These are phyloP conservation scores for Pseudorhiza aurosa DNA, from an alignment of 30 jellyfish, hydroid and myxozoan genomes.

Conservation along the genomic window DNA sequence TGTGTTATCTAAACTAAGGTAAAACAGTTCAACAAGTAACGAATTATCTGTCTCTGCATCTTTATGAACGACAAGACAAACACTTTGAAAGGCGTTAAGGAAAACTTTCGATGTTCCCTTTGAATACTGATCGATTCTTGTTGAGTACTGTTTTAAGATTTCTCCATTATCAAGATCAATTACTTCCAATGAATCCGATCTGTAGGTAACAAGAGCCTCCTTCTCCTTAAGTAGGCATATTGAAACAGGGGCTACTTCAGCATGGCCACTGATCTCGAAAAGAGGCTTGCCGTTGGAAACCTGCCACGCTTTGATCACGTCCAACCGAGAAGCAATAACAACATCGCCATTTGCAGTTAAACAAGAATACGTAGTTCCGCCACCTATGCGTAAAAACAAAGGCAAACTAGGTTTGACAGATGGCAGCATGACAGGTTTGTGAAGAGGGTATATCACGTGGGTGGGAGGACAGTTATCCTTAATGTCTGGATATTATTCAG, in stretches of 20 bases:
- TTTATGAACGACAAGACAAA: constrained; percentile 42
- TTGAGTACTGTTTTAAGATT: constrained; percentile 20
- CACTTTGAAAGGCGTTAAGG: constrained; percentile 29
- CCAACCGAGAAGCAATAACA: constrained; percentile 25
- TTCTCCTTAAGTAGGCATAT: constrained; percentile 6
- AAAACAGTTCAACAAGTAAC: constrained; percentile 28
- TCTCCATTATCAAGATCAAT: constrained; percentile 47
- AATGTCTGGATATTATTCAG: no score
- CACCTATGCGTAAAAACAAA: constrained; percentile 13
- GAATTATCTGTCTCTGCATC: constrained; percentile 12
- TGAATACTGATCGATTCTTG: constrained; percentile 1
- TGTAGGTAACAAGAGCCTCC: constrained; percentile 41
- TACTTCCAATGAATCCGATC: constrained; percentile 6
- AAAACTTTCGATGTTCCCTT: constrained; percentile 17
- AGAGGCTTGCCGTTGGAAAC: constrained; percentile 68
- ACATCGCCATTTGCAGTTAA: constrained; percentile 24
- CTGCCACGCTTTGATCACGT: constrained; percentile 62
- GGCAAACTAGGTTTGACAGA: no score
- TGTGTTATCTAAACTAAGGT: background rate
- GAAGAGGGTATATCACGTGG: background rate
- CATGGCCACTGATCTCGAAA: constrained; percentile 36
- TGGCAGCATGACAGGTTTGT: background rate
- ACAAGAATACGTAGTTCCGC: constrained; percentile 61
- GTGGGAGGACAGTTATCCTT: background rate
- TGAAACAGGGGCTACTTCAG: constrained; percentile 60